Conservation (phyloP, 2,113 vertebrate genomes). For the Alexandromys fortis region DNA sequence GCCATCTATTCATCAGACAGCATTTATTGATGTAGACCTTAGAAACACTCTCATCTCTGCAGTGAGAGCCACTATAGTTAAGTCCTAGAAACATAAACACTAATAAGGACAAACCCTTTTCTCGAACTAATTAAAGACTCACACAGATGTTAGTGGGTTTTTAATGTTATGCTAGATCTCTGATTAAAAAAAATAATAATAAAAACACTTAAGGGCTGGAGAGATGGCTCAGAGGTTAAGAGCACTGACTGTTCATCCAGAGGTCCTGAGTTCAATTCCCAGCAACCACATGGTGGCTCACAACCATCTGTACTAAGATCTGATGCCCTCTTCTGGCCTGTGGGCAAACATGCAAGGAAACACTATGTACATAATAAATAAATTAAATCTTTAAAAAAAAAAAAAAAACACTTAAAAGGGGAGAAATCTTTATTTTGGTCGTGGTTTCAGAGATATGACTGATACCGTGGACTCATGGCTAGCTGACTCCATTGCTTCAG, state of each 20-base stretch:
- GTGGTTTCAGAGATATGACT: neutral
- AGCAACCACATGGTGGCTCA: no score
- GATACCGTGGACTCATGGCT: neutral
- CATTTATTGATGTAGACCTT: neutral
- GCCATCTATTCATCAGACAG: neutral
- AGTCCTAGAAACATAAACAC: neutral
- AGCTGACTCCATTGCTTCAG: neutral
- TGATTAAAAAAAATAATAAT: neutral
- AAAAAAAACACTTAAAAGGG: neutral
- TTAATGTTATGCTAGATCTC: neutral
- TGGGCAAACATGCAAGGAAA: no score
- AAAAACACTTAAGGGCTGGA: neutral
- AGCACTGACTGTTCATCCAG: no score
- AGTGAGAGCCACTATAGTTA: neutral
- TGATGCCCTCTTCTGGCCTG: no score
- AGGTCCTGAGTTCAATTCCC: no score
- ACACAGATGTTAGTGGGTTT: neutral
- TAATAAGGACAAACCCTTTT: neutral
- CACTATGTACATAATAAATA: no score
- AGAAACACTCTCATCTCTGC: neutral
- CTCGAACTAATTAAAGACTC: neutral
- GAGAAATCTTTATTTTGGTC: neutral
- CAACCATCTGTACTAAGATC: no score
- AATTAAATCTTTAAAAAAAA: no score
- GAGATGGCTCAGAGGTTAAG: no score